These are phyloP conservation scores for Salminus brasiliensis DNA, from an alignment of 2,113 vertebrate genomes.

Conservation along the genomic window DNA sequence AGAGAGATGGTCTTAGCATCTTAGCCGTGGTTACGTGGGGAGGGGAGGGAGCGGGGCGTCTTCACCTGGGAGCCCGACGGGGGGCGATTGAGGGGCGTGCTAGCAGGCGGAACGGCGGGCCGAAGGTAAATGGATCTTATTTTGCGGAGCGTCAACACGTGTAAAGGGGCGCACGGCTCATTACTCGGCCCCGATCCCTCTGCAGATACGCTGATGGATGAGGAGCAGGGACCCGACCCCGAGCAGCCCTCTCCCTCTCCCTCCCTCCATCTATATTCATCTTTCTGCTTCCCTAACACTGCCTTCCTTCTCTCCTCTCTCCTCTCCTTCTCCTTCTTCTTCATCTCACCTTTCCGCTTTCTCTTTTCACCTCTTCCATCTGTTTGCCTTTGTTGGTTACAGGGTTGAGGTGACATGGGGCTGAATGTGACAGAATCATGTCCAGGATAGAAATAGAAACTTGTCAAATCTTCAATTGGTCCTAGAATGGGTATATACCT, in stretches of 20 bases:
- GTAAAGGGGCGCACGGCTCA: slow-evolving; percentile 79
- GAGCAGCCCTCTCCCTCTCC: slow-evolving; percentile 31
- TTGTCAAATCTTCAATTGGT: too few relatives aligned
- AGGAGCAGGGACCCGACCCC: slow-evolving; percentile 54
- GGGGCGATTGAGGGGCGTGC: slow-evolving; percentile 41
- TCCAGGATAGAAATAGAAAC: too few relatives aligned
- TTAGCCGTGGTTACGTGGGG: not conserved
- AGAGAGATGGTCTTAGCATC: slow-evolving; percentile 17
- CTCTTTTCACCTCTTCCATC: not conserved
- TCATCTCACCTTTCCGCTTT: not conserved
- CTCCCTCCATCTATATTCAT: slow-evolving; percentile 13
- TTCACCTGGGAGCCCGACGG: slow-evolving; percentile 31
- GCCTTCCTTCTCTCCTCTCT: not conserved
- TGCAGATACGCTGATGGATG: slow-evolving; percentile 76
- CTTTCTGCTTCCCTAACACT: slow-evolving; percentile 18
- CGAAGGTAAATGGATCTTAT: slow-evolving; percentile 82
- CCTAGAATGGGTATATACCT: too few relatives aligned
- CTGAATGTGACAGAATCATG: too few relatives aligned
- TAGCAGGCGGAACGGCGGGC: slow-evolving; percentile 49
- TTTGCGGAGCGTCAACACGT: slow-evolving; percentile 79
- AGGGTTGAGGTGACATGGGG: not conserved
- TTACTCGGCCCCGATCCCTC: slow-evolving; percentile 73
- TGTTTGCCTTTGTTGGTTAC: not conserved
- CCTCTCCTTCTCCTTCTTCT: not conserved
- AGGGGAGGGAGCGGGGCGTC: not conserved